These are phyloP conservation scores for Drosophila lutescens DNA, from an alignment of 2,888 invertebrate genomes.

Conservation along the genomic window DNA sequence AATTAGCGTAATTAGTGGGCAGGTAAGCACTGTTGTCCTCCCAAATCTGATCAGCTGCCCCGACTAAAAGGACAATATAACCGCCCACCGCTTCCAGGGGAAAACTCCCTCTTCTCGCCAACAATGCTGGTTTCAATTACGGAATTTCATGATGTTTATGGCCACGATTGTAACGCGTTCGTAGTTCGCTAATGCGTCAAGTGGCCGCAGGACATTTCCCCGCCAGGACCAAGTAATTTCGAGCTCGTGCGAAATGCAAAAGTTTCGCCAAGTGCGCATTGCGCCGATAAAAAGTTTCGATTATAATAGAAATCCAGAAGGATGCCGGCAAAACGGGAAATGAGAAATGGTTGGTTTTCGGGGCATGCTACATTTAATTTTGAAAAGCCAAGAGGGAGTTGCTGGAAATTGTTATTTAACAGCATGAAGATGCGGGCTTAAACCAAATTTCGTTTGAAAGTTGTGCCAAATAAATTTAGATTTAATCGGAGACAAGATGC, in stretches of 20 bases:
- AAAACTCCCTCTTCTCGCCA: not conserved
- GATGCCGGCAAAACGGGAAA: conserved; percentile 42
- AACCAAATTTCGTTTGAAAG: conserved; percentile 5
- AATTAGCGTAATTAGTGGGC: conserved; percentile 65
- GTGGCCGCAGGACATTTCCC: conserved; percentile 47
- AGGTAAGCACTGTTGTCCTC: conserved; percentile 46
- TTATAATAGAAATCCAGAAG: conserved; percentile 68
- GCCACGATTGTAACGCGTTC: conserved; percentile 51
- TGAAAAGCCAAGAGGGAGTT: conserved; percentile 20
- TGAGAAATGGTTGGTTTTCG: conserved; percentile 51
- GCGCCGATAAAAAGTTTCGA: conserved; percentile 74
- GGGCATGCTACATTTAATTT: conserved; percentile 32
- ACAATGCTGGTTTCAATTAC: conserved; percentile 62
- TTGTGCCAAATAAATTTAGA: conserved; percentile 10
- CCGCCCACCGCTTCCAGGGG: not conserved
- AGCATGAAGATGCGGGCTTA: conserved; percentile 20
- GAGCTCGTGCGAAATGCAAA: conserved; percentile 74
- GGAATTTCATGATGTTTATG: conserved; percentile 54
- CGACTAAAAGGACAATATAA: conserved; percentile 10
- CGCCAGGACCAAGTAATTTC: conserved; percentile 61
- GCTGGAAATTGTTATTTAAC: conserved; percentile 33
- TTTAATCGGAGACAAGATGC: conserved; percentile 2
- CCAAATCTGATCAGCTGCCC: conserved; percentile 56
- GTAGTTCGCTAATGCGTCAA: conserved; percentile 56
- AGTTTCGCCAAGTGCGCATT: conserved; percentile 57